Evolutionary conservation across 2,113 vertebrate genomes (phyloP).

Genomic region (Toxostoma redivivum): DNA sequence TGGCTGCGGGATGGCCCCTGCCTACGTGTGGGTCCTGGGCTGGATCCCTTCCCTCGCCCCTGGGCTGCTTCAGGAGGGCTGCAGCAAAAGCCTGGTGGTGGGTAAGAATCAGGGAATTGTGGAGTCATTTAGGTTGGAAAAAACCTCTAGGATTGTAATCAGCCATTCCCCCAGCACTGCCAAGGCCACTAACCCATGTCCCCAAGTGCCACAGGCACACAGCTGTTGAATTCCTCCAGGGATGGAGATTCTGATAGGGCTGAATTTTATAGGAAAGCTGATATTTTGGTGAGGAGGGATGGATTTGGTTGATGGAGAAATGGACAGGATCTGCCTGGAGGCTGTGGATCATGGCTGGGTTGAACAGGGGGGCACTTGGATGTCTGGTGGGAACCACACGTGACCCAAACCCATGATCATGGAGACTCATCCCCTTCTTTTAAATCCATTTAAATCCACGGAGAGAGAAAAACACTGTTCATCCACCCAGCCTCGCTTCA

Average conservation of each 20-base stretch:
- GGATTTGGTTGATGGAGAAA: neutral
- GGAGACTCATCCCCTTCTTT: rapidly evolving
- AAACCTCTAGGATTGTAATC: neutral
- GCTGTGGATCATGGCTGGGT: neutral
- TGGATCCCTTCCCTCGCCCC: neutral
- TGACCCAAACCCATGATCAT: rapidly evolving
- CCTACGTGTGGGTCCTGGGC: neutral
- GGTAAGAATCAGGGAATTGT: neutral
- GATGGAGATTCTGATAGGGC: neutral
- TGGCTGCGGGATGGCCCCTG: neutral
- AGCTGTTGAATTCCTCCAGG: neutral
- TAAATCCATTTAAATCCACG: rapidly evolving
- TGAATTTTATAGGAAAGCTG: rapidly evolving
- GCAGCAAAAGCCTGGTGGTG: neutral
- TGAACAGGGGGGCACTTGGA: rapidly evolving
- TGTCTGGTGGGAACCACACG: neutral
- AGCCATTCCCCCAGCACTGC: neutral
- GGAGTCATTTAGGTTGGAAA: neutral
- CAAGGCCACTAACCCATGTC: neutral
- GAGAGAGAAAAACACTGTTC: neutral
- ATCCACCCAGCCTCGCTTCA: neutral
- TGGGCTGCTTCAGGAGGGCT: neutral
- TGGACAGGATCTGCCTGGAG: neutral
- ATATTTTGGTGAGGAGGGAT: neutral
- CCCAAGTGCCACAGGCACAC: neutral